Base-by-base conservation (phyloP, 2,888 invertebrate genomes). In the Arge pagana region DNA sequence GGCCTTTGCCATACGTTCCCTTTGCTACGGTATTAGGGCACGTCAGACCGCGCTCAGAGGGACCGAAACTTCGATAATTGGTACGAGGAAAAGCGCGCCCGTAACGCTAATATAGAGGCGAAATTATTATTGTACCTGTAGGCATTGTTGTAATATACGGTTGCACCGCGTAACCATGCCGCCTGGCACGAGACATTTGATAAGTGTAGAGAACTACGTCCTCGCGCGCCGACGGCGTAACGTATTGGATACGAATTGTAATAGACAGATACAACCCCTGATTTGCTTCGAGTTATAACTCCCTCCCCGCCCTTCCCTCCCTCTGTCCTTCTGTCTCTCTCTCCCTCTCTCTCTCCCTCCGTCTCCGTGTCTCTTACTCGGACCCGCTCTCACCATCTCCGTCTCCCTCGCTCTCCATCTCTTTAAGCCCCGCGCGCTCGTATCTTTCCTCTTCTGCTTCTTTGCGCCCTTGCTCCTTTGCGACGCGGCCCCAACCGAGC, bases 171-270 rank as follows among this genome's bases (percentile, higher is more conserved):
- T n/a, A n/a, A n/a, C n/a, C n/a, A n/a, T n/a, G n/a, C n/a, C n/a
- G n/a, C n/a, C n/a, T n/a, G n/a, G n/a, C n/a, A n/a, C n/a, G n/a
- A n/a, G n/a, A n/a, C n/a, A n/a, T n/a, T n/a, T n/a, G n/a, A n/a
- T n/a, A n/a, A n/a, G n/a, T n/a, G n/a, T n/a, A n/a, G n/a, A n/a
- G n/a, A n/a, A n/a, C n/a, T n/a, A n/a, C n/a, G n/a, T n/a, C n/a
- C n/a, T n/a, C n/a, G n/a, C n/a, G n/a, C n/a, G 13, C 42, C 15
- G 42, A 42, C 16, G 28, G 39, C 59, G 59, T 68, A 67, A 67
- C 63, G 60, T 68, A 67, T 67, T 67, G 67, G 62, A 63, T 56
- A 62, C 58, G 59, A 66, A 67, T 68, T 62, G 67, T 62, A 58
- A 59, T 58, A 58, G 67, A 68, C 67, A 67, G 68, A 67, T 59